Evolutionary conservation across 2,797 vertebrate genomes (phyloP).

Genomic region (Myiothlypis coronata): DNA sequence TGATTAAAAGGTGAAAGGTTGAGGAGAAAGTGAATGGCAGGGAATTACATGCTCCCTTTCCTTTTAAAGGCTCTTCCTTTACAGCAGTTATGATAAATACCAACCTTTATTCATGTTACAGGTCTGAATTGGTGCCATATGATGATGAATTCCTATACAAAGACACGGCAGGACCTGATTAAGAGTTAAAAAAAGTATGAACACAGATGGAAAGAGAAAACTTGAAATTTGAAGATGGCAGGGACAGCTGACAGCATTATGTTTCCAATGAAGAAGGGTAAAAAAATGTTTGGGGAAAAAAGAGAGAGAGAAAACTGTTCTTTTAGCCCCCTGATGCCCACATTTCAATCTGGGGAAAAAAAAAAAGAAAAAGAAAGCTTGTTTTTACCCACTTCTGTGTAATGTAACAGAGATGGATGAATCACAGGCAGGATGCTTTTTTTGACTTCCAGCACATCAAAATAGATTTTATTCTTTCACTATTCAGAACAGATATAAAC

Average conservation of each 20-base stretch:
- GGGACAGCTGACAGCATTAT: conserved; percentile 43
- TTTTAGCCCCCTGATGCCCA: conserved; percentile 47
- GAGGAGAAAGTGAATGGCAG: conserved; percentile 75
- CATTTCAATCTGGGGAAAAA: conserved; percentile 34
- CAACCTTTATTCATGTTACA: conserved; percentile 85
- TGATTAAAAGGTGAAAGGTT: conserved; percentile 86
- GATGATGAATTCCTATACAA: conserved; percentile 81
- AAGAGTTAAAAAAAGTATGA: conserved; percentile 56
- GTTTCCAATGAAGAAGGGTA: conserved; percentile 6
- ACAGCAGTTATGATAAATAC: conserved; percentile 78
- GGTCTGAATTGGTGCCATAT: conserved; percentile 88
- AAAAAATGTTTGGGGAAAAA: neutral
- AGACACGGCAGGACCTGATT: conserved; percentile 74
- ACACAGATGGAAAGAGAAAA: conserved; percentile 65
- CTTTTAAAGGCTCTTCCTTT: conserved; percentile 76
- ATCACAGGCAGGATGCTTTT: conserved; percentile 7
- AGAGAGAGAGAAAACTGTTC: conserved; percentile 41
- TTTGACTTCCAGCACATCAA: conserved; percentile 58
- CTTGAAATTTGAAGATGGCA: conserved; percentile 51
- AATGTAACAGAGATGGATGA: conserved; percentile 3
- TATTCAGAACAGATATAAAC: neutral
- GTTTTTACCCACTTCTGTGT: neutral
- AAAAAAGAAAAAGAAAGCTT: neutral
- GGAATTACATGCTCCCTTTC: conserved; percentile 72
- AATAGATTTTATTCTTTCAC: conserved; percentile 14